Conservation (phyloP, 92 coral and sea anemone species). For the Diadumene lineata region DNA sequence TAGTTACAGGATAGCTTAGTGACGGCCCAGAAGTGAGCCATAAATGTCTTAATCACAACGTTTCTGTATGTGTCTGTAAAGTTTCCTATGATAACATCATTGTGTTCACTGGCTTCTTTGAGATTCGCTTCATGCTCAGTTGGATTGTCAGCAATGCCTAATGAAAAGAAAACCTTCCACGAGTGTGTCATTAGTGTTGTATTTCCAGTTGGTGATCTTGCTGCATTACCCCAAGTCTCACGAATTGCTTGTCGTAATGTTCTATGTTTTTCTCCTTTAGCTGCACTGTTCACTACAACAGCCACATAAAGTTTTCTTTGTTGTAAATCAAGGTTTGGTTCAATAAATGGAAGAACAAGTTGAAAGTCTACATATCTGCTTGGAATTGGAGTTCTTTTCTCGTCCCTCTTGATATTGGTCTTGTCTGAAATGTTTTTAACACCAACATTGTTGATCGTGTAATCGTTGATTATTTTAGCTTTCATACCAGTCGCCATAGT, state of each 20-base stretch:
- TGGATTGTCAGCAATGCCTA: conserved; percentile 24
- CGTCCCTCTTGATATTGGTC: no score
- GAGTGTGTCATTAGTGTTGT: neutral
- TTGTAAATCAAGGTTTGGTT: neutral
- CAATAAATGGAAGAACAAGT: neutral
- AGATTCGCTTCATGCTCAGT: neutral
- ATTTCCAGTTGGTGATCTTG: neutral
- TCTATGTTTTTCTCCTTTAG: neutral
- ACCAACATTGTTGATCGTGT: neutral
- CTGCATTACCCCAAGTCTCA: conserved; percentile 43
- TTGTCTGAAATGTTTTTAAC: neutral
- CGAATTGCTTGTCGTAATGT: conserved; percentile 36
- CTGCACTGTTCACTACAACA: conserved; percentile 4
- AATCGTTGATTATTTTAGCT: no score
- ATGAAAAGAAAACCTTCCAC: conserved; percentile 30
- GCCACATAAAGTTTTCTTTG: neutral
- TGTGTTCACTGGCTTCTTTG: conserved; percentile 31
- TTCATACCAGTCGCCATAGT: no score
- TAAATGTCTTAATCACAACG: conserved; percentile 46
- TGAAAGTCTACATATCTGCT: neutral
- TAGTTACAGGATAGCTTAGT: conserved; percentile 11
- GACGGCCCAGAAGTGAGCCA: conserved; percentile 47
- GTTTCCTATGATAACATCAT: conserved; percentile 51
- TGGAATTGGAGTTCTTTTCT: no score
- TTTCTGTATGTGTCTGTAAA: conserved; percentile 37